Conservation (phyloP, 2,797 vertebrate genomes). For the Clamator glandarius region DNA sequence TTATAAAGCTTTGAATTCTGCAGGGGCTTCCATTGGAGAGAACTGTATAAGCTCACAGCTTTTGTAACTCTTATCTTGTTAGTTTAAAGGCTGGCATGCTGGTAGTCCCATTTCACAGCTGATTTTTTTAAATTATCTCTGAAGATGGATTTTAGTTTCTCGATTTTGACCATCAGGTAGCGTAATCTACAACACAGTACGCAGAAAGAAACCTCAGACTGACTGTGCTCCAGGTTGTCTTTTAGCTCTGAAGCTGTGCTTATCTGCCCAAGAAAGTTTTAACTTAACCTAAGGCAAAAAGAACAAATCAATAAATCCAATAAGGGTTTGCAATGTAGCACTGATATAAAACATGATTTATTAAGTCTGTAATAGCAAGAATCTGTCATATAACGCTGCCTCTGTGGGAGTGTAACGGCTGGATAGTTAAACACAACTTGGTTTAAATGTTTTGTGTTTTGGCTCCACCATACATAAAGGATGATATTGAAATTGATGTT, state of each 20-base stretch:
- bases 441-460: conserved; percentile 25
- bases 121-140: conserved; percentile 62
- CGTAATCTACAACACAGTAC: neutral
- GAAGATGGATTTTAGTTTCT: conserved; percentile 51
- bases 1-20: neutral
- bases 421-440: conserved; percentile 4
- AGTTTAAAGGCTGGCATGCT: conserved; percentile 47
- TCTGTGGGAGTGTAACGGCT: neutral
- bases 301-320: conserved; percentile 47
- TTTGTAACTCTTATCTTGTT: conserved; percentile 25
- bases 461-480: neutral
- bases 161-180: conserved; percentile 36
- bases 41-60: neutral
- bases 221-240: neutral
- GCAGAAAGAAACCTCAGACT: conserved; percentile 1
- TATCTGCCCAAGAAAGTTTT: conserved; percentile 22
- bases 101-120: conserved; percentile 67
- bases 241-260: neutral
- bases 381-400: neutral
- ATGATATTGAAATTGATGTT: neutral
- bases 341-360: conserved; percentile 45
- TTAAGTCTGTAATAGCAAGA: conserved; percentile 18
- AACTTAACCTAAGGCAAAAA: conserved; percentile 29
- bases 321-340: neutral
- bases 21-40: neutral